These are phyloP conservation scores for Yoshiicerus persimilis DNA, from an alignment of 1,140 invertebrate species.

Conservation along the genomic window DNA sequence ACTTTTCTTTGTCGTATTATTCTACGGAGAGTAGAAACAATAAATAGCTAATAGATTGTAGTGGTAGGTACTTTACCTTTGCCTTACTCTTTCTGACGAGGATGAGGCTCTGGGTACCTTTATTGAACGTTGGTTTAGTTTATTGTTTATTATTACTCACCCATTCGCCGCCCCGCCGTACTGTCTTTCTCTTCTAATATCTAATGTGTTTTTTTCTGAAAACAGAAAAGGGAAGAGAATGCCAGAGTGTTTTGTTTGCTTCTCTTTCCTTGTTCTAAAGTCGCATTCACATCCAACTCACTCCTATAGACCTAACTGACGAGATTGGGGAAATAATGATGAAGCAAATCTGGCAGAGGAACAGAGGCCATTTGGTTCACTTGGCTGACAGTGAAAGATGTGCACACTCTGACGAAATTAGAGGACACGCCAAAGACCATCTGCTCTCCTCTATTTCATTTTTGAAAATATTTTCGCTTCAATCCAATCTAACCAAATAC, in stretches of 20 bases:
- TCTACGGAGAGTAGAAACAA: neutral
- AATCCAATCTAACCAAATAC: neutral
- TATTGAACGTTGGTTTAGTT: neutral
- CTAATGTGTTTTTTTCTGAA: neutral
- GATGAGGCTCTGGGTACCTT: neutral
- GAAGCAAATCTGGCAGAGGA: neutral
- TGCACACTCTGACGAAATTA: neutral
- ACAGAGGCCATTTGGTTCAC: neutral
- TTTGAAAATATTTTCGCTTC: neutral
- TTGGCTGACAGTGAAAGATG: constrained; percentile 3
- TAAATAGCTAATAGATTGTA: neutral
- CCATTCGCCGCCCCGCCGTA: neutral
- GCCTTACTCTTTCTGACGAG: too few species aligned
- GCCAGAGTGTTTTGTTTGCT: neutral
- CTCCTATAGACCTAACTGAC: neutral
- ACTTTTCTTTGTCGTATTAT: neutral
- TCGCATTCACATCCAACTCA: neutral
- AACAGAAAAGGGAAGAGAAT: neutral
- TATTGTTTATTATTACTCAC: neutral
- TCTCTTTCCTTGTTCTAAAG: neutral
- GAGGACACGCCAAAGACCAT: neutral
- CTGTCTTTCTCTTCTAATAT: neutral
- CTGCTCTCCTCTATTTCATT: neutral
- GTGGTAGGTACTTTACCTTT: neutral
- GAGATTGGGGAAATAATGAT: constrained; percentile 13